Evolutionary conservation across 2,888 invertebrate species (phyloP).

Genomic region (Brachyptera risi): DNA sequence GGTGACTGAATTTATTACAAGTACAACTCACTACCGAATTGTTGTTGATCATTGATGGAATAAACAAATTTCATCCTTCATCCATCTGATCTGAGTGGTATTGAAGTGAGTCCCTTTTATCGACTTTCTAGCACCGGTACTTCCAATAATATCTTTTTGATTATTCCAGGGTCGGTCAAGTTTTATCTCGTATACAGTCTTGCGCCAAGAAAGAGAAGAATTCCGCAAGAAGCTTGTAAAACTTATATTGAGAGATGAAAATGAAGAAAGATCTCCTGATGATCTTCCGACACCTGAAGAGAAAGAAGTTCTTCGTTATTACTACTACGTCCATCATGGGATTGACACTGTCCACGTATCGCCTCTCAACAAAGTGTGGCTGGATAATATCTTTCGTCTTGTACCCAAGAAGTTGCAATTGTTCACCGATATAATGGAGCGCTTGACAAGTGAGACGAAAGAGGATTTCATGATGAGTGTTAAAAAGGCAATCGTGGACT

Average conservation of each 20-base stretch:
- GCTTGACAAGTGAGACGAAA: slow-evolving; percentile 71
- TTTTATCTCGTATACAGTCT: slow-evolving; percentile 58
- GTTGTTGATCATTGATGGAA: too few species aligned
- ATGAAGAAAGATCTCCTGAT: slow-evolving; percentile 43
- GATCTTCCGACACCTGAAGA: slow-evolving; percentile 60
- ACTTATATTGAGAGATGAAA: slow-evolving; percentile 58
- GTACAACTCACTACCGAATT: too few species aligned
- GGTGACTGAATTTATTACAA: too few species aligned
- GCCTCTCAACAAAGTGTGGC: slow-evolving; percentile 69
- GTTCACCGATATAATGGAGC: slow-evolving; percentile 35
- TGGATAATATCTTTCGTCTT: slow-evolving; percentile 49
- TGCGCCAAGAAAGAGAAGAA: slow-evolving; percentile 72
- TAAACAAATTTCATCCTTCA: background rate
- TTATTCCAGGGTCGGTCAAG: background rate
- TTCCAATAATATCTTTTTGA: too few species aligned
- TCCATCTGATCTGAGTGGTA: too few species aligned
- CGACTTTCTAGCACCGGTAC: too few species aligned
- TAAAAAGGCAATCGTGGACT: slow-evolving; percentile 90
- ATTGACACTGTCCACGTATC: slow-evolving; percentile 88
- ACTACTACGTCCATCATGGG: slow-evolving; percentile 86
- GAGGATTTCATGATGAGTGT: slow-evolving; percentile 83
- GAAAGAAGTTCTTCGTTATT: slow-evolving; percentile 71
- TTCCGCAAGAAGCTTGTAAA: slow-evolving; percentile 76
- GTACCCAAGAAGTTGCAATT: slow-evolving; percentile 44
- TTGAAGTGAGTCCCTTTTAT: too few species aligned